Base-by-base conservation (phyloP, 2,797 vertebrate species). In the Intellagama lesueurii region DNA sequence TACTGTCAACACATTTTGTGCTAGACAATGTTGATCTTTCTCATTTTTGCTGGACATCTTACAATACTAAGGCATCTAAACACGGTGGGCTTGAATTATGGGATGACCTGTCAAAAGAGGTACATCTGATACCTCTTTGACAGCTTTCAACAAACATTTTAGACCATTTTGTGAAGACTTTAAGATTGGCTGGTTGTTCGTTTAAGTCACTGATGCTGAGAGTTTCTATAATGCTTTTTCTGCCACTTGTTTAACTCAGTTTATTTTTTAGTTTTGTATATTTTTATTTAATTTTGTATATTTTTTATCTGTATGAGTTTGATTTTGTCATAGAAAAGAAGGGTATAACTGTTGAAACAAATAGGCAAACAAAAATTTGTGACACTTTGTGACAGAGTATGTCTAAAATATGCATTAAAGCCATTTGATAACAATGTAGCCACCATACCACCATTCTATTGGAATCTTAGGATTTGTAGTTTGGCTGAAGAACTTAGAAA, bases 1-100 rank as follows among this genome's bases (percentile, higher is more conserved):
- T 72, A 87, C 80, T 79, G 86, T 87, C 86, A 64, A 81, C 47
- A 35, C 14, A 22, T 78, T 86, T 5, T 89, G 69, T 81, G 26
- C 28, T 35, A 72, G 26, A 5, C 87, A 44, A 85, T 91, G 87
- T 85, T 6, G 16, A 16, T 7, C 1, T 64, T 68, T 69, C 11
- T 69, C 28, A 22, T n/a, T 75, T 83, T 86, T 70, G 30, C 83
- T 85, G 83, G 12, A 56, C 81, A 90, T 40, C 9, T 92, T 9
- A 6, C 5, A 78, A 85, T 17, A 5, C 19, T 84, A 84, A 40
- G 5, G 28, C 47, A 22, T 64, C 56, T 40, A 66, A 86, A 77
- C 17, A 76, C 28, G 68, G 40, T 32, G 64, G 73, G 17, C 40
- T 49, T 78, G 11, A 76, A 69, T 47, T 44, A 68, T 68, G 24